These are phyloP conservation scores for Cossypha niveicapilla DNA, from an alignment of 2,797 vertebrate species.

Conservation along the genomic window DNA sequence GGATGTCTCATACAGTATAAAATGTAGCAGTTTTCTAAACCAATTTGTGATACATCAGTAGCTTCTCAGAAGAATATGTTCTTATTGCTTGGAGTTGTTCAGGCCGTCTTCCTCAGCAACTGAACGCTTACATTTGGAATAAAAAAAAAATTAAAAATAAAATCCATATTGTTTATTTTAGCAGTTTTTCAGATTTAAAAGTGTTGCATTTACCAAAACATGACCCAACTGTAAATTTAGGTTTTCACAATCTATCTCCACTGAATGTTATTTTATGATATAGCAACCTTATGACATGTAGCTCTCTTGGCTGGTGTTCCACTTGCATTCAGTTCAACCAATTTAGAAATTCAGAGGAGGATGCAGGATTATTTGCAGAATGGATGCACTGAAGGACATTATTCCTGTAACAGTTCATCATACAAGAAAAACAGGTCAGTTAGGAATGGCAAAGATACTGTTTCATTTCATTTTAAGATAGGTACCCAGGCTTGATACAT, in stretches of 20 bases:
- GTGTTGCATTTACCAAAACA: neutral
- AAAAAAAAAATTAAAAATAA: neutral
- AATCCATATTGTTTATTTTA: neutral
- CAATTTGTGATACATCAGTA: neutral
- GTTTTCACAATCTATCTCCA: neutral
- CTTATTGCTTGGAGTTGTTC: neutral
- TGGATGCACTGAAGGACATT: neutral
- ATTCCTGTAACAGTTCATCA: neutral
- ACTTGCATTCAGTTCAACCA: neutral
- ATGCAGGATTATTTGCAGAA: neutral
- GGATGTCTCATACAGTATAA: neutral
- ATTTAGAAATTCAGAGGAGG: neutral
- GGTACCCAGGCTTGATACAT: neutral
- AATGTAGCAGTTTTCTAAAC: constrained; percentile 5
- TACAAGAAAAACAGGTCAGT: neutral
- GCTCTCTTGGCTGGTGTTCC: neutral
- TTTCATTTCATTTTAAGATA: neutral
- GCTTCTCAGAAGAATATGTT: neutral
- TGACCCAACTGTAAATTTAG: neutral
- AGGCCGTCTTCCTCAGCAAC: neutral
- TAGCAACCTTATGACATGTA: neutral
- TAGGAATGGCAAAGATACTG: neutral
- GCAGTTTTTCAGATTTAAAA: neutral
- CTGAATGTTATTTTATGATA: neutral
- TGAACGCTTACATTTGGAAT: neutral